These are phyloP conservation scores for Formicarius rufipectus DNA, from an alignment of 2,113 vertebrate species.

Conservation along the genomic window DNA sequence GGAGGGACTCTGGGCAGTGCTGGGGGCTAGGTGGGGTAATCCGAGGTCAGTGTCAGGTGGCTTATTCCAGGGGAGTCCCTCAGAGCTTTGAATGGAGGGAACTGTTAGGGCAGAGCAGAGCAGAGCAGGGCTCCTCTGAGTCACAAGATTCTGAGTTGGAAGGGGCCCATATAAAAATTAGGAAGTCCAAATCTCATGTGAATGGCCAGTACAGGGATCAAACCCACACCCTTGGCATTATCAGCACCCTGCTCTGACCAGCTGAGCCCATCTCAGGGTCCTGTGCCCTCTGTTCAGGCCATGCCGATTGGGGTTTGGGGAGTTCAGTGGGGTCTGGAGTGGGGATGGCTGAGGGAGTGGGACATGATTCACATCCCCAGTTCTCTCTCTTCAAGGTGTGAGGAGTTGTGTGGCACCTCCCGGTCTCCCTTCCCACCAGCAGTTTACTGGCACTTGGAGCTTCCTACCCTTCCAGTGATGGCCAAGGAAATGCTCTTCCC, in stretches of 20 bases:
- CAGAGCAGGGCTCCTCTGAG: neutral
- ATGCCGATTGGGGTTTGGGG: rapidly evolving
- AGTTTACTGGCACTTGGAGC: rapidly evolving
- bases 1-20: neutral
- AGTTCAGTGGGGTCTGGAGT: rapidly evolving
- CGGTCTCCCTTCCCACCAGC: neutral
- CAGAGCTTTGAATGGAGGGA: neutral
- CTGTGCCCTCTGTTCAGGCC: neutral
- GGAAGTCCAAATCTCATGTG: neutral
- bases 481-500: neutral
- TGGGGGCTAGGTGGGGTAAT: rapidly evolving
- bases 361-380: neutral
- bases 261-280: neutral
- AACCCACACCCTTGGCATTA: neutral
- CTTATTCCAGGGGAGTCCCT: neutral
- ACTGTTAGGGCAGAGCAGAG: neutral
- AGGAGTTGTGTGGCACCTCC: neutral
- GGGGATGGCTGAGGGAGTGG: neutral
- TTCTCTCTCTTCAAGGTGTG: neutral
- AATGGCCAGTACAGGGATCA: neutral
- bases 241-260: neutral
- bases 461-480: neutral
- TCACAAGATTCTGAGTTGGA: neutral
- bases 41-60: rapidly evolving
- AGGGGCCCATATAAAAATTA: neutral